A percentile compares a stretch with the other conserved stretches of the same genome.
phyloP scores from a whole-genome alignment of 2,113 vertebrate species.

The Enhydra lutris region DNA sequence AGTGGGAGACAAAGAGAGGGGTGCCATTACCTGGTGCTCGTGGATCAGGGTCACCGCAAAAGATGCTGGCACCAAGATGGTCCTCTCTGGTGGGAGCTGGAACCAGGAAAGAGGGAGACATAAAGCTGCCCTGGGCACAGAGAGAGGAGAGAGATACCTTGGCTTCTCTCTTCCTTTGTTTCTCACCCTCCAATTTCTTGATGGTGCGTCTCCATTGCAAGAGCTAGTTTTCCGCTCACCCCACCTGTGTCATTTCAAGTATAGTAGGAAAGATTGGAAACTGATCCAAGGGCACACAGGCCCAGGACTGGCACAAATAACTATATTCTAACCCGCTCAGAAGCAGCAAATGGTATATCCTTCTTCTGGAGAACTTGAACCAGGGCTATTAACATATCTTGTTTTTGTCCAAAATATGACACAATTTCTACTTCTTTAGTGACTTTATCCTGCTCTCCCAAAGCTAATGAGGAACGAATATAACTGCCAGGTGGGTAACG shows the following conservation, averaged over 20 bases:
- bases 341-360: not conserved
- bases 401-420: not conserved
- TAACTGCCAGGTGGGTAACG: too few species aligned
- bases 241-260: not conserved
- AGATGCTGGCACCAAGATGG: not conserved
- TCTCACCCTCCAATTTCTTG: fast-evolving
- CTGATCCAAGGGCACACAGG: not conserved
- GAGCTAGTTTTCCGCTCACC: not conserved
- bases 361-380: not conserved
- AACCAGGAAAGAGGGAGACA: not conserved
- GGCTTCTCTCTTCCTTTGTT: not conserved
- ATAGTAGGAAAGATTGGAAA: not conserved
- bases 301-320: not conserved
- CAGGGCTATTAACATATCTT: not conserved
- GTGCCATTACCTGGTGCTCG: not conserved
- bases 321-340: not conserved
- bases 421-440: not conserved
- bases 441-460: not conserved
- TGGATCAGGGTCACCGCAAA: not conserved
- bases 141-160: not conserved
- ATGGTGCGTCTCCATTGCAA: not conserved
- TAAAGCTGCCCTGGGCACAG: not conserved
- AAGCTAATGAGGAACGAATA: not conserved
- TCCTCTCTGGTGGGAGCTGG: not conserved
- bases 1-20: not conserved